Percentiles rank a stretch among this genome's conserved stretches.
phyloP scores from a whole-genome alignment of 2,797 vertebrate species.

The Chrysocyon brachyurus region DNA sequence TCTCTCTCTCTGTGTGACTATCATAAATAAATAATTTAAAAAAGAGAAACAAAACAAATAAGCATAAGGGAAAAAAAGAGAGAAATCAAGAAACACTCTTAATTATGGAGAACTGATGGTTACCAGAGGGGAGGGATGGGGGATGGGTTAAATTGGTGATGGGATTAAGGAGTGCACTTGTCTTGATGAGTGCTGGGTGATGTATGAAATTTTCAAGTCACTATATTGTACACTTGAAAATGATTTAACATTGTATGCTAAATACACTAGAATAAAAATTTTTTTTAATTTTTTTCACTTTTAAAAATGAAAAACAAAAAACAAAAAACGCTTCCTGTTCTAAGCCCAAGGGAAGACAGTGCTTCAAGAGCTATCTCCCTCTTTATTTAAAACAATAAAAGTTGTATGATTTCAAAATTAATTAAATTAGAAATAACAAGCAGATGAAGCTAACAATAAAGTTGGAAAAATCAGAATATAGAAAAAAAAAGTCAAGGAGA shows the following conservation, averaged over 20 bases:
- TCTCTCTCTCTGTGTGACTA: too few relatives aligned
- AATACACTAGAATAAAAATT: not conserved
- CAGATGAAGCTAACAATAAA: not conserved
- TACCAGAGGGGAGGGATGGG: not conserved
- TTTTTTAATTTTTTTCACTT: not conserved
- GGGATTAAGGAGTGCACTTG: not conserved
- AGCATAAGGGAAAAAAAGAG: not conserved
- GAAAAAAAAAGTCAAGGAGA: not conserved
- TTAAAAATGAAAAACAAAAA: not conserved
- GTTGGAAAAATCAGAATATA: not conserved
- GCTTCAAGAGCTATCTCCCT: not conserved
- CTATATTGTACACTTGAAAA: not conserved
- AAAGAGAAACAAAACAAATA: not conserved
- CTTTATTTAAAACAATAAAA: not conserved
- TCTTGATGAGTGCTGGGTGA: not conserved
- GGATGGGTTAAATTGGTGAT: too few relatives aligned
- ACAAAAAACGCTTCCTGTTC: not conserved
- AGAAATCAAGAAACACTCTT: not conserved
- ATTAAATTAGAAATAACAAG: not conserved
- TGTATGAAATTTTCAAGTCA: not conserved
- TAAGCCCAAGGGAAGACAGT: not conserved
- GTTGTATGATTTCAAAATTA: not conserved
- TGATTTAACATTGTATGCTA: not conserved
- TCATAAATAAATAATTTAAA: too few relatives aligned
- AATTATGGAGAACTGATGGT: not conserved